Evolutionary conservation across 2,113 vertebrate genomes (phyloP), one percentile per base, ranked within the genome.

Genomic region (Platysternon megacephalum): DNA sequence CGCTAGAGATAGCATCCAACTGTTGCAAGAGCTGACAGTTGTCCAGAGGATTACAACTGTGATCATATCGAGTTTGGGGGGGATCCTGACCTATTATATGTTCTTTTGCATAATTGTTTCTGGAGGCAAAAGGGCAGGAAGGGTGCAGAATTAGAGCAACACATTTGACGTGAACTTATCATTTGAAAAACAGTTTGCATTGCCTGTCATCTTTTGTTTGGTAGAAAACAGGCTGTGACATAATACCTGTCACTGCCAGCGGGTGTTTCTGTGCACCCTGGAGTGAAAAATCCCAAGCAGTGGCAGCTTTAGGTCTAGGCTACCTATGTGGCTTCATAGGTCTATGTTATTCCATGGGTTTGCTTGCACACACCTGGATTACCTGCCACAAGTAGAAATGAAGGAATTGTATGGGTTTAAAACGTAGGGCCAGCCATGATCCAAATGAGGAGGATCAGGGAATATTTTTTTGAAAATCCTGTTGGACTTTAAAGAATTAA

Each of bases 21-120:
- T 98, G 97, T 98, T 97, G 98, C 97, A 94, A 96, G 96, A 96
- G 96, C 96, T 98, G 97, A 98, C 98, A 98, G 97, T 98, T 98
- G 98, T 98, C 97, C 97, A 94, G 98, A 97, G 97, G 95, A 97
- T 98, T 98, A 97, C 96, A 96, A 88, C 95, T 96, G 94, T 97
- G 96, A 97, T 98, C 97, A 97, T 94, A 95, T 93, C 44, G 87
- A 98, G 94, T 98, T 97, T 97, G 96, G 97, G 95, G 96, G 86
- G 91, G 97, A 97, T 97, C 97, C 94, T 98, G 97, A 98, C 98
- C 97, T 98, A 98, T 98, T 96, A 96, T 92, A 96, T 88, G 84
- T 98, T 97, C 95, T 97, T 98, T 97, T 97, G 93, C 96, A 97
- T 98, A 98, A 98, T 98, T 98, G 97, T 97, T 96, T 98, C 96